phyloP scores from a whole-genome alignment of 2,888 invertebrate genomes.

The Tortricodes alternella region DNA sequence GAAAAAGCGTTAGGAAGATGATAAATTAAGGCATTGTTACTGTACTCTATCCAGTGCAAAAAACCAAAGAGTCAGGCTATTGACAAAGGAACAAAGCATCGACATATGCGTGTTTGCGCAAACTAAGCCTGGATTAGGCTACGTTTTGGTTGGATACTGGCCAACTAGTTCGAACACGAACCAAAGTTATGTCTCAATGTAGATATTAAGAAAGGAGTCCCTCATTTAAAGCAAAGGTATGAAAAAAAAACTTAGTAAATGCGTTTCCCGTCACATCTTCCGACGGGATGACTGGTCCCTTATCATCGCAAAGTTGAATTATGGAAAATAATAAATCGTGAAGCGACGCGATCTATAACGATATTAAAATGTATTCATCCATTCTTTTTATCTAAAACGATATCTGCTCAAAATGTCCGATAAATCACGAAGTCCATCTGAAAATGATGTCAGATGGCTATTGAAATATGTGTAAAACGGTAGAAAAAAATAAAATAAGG shows the following conservation, averaged over 20 bases:
- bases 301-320: conserved; percentile 22
- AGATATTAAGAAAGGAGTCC: conserved; percentile 2
- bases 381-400: conserved; percentile 13
- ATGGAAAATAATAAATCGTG: conserved; percentile 26
- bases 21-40: too few relatives aligned
- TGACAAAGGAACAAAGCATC: conserved; percentile 23
- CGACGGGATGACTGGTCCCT: conserved; percentile 15
- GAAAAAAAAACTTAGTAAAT: conserved; percentile 26
- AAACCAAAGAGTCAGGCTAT: not conserved
- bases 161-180: conserved; percentile 34
- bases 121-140: conserved; percentile 38
- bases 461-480: conserved; percentile 32
- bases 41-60: not conserved
- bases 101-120: conserved; percentile 38
- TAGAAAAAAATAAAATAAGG: conserved; percentile 47
- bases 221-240: conserved; percentile 16
- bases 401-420: not conserved
- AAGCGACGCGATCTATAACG: conserved; percentile 14
- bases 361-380: conserved; percentile 21
- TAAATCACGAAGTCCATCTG: conserved; percentile 8
- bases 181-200: conserved; percentile 2
- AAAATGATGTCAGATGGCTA: conserved; percentile 24
- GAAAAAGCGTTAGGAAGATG: too few relatives aligned
- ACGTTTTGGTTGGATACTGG: conserved; percentile 43
- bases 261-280: conserved; percentile 16